phyloP scores from a whole-genome alignment of 2,797 vertebrate species.

The Dipus sagitta region DNA sequence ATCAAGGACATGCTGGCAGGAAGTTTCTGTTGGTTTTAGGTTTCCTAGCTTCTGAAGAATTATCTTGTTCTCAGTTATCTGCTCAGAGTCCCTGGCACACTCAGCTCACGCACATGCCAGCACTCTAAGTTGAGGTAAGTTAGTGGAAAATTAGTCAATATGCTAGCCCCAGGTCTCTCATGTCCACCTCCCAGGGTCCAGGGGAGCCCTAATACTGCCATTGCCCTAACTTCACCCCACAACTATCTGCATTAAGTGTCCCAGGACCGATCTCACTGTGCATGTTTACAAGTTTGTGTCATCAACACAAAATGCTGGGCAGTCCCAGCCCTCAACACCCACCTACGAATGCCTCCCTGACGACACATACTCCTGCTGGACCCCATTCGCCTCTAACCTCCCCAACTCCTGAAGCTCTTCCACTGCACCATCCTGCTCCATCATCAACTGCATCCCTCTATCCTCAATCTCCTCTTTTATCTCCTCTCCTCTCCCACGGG shows the following conservation, averaged over 20 bases:
- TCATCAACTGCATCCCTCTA: neutral
- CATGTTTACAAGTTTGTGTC: neutral
- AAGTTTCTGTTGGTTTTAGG: neutral
- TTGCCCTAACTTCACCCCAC: neutral
- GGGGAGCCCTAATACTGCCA: neutral
- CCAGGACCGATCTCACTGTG: neutral
- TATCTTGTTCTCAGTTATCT: slow-evolving; percentile 1
- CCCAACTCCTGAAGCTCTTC: neutral
- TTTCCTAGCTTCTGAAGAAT: slow-evolving; percentile 16
- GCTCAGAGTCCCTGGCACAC: neutral
- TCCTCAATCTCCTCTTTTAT: neutral
- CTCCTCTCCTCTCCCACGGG: neutral
- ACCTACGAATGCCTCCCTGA: neutral
- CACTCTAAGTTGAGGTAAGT: neutral
- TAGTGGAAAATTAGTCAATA: neutral
- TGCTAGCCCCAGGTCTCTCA: neutral
- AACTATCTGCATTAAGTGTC: neutral
- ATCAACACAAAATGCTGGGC: neutral
- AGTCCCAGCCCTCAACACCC: neutral
- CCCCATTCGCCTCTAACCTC: neutral
- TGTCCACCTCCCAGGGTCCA: neutral
- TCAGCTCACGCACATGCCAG: neutral
- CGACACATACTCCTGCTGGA: neutral
- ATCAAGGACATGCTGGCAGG: neutral
- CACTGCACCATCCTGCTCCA: neutral